Evolutionary conservation across 2,797 vertebrate species (phyloP), one percentile per base, ranked within the genome.

Genomic region (Anas acuta): DNA sequence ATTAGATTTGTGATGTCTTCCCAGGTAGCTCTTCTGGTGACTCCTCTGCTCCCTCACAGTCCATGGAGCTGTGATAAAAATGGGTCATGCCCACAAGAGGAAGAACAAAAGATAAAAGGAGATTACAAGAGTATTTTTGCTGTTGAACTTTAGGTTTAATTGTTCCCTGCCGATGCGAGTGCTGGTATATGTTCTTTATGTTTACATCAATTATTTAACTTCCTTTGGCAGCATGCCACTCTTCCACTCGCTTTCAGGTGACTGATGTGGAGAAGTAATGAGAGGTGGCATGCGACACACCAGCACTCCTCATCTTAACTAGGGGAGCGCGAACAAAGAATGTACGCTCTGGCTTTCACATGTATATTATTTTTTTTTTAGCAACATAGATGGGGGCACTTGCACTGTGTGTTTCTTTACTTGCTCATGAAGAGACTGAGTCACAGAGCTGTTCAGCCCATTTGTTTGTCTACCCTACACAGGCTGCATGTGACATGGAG

Each of bases 171-270:
- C 93, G 94, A 94, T 32, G 28, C 30, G 94, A 97, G 37, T 56
- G 28, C 82, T 87, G 41, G 83, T 95, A 14, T 87, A 49, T 73
- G 85, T 90, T 96, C 49, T 84, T 96, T 92, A 89, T 37, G 73
- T 97, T 96, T 95, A 71, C 84, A 96, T 97, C 92, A 89, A 95
- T 97, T 96, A 96, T 88, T 97, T 88, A 95, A 95, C 87, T 93
- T 54, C 60, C 47, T 69, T 67, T 96, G 94, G 96, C 96, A 96
- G 73, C 25, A 13, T 32, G 93, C 89, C 81, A 82, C 67, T 66
- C 75, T 92, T 86, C 60, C 73, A 90, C 58, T 67, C 0, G 7
- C 94, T 96, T 80, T 61, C 47, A 61, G 84, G 80, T 94, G 96
- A 90, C 89, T 85, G 96, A 91, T 76, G 84, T 78, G 61, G 45